Percentiles rank a stretch among this genome's conserved stretches.
Evolutionary conservation across 2,113 vertebrate species (phyloP).

Genomic region (Thinocorus orbignyianus): DNA sequence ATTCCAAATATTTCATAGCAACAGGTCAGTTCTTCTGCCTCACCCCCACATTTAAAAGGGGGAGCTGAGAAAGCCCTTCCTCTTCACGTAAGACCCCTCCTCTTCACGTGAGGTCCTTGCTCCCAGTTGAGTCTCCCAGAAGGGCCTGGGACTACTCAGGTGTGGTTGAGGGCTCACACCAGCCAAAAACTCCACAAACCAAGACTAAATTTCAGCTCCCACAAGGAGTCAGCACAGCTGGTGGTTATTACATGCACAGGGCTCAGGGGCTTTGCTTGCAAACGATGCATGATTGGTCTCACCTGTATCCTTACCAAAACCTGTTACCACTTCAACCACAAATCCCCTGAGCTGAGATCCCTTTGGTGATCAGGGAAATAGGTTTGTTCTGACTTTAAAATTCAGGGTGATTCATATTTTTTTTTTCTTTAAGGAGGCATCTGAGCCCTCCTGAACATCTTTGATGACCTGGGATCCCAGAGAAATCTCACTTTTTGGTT

Average conservation of each 20-base stretch:
- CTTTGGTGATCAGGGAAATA: neutral
- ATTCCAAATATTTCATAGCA: accelerated
- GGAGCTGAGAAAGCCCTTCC: neutral
- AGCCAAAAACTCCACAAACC: accelerated
- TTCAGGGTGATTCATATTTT: neutral
- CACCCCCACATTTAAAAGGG: accelerated
- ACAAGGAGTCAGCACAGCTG: accelerated
- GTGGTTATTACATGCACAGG: neutral
- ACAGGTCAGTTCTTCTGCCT: accelerated
- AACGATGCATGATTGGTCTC: accelerated
- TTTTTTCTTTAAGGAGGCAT: neutral
- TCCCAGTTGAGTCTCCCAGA: neutral
- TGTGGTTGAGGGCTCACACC: neutral
- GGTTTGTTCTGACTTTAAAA: neutral
- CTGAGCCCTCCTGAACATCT: neutral
- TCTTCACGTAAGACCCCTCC: accelerated
- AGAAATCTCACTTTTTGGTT: neutral
- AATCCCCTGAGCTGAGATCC: accelerated
- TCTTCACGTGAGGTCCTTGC: accelerated
- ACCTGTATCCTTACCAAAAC: neutral
- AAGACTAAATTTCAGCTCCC: neutral
- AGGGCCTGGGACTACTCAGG: accelerated
- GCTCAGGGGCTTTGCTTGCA: accelerated
- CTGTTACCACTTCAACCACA: neutral
- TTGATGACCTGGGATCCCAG: neutral